A percentile compares a stretch with the other conserved stretches of the same genome.
These are phyloP conservation scores for Prochilodus magdalenae DNA, from an alignment of 2,113 vertebrate species.

Conservation along the genomic window DNA sequence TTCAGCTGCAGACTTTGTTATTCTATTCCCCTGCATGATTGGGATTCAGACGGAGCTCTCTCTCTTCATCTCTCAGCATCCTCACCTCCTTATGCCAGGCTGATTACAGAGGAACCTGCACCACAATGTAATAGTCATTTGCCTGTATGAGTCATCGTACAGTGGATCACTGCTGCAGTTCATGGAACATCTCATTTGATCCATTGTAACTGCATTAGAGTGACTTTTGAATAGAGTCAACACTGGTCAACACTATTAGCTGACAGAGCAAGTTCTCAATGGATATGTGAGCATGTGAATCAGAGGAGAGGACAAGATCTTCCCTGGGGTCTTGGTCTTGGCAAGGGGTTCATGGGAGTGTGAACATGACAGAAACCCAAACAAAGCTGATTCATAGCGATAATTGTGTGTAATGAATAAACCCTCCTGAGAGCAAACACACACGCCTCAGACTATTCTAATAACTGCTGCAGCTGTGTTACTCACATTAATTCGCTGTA, in stretches of 20 bases:
- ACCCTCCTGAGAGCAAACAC: slow-evolving; percentile 19
- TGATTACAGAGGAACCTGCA: slow-evolving; percentile 27
- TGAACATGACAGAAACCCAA: slow-evolving; percentile 31
- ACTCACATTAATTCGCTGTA: slow-evolving; percentile 4
- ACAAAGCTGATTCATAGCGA: slow-evolving; percentile 35
- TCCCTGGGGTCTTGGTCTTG: slow-evolving; percentile 5
- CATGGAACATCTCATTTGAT: slow-evolving; percentile 25
- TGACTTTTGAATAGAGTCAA: neutral
- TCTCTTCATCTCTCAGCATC: slow-evolving; percentile 9
- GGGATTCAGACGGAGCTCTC: slow-evolving; percentile 11
- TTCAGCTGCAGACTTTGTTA: neutral
- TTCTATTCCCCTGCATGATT: neutral
- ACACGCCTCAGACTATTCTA: neutral
- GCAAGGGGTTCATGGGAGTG: neutral
- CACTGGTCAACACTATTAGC: slow-evolving; percentile 4
- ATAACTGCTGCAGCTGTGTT: neutral
- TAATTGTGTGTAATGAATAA: slow-evolving; percentile 54
- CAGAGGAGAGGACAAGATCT: neutral
- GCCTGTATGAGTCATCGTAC: slow-evolving; percentile 29
- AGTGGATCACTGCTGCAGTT: slow-evolving; percentile 15
- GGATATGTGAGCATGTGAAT: slow-evolving; percentile 17
- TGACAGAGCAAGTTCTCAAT: neutral
- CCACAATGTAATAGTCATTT: slow-evolving; percentile 24
- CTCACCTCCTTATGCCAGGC: neutral
- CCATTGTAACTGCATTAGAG: slow-evolving; percentile 28